Conservation (phyloP, 2,797 vertebrate genomes). For the Lerista edwardsae region DNA sequence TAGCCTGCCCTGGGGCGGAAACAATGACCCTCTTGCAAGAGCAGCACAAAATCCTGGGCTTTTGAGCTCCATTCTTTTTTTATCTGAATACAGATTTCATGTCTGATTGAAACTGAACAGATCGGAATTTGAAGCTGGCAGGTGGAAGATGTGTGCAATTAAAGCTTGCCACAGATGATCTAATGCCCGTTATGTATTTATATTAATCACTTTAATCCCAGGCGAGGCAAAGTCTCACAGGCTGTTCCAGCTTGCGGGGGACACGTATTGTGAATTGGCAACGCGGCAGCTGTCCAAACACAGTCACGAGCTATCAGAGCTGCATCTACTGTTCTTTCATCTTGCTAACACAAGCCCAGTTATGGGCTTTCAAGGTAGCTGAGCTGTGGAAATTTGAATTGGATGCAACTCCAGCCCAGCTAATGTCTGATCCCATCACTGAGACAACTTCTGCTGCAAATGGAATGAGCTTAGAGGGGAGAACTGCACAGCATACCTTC, state of each 20-base stretch:
- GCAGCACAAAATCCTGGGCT: neutral
- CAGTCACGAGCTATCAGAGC: neutral
- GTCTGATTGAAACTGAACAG: neutral
- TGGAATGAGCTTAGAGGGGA: neutral
- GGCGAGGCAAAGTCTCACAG: conserved; percentile 26
- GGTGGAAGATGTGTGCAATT: neutral
- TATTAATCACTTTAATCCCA: conserved; percentile 46
- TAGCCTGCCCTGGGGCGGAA: neutral
- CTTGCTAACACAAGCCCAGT: neutral
- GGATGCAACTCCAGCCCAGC: neutral
- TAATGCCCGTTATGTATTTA: neutral
- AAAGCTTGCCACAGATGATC: neutral
- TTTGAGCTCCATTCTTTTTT: neutral
- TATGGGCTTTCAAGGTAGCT: neutral
- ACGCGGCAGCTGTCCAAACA: neutral
- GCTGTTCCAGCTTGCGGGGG: neutral
- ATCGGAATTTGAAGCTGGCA: neutral
- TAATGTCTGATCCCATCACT: neutral
- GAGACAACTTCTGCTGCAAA: neutral
- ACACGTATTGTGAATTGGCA: neutral
- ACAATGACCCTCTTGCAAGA: neutral
- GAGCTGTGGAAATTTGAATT: neutral
- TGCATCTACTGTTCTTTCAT: neutral
- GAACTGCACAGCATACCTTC: no score
- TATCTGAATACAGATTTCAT: neutral